These are phyloP conservation scores for Lumbricus terrestris DNA, from an alignment of 2,888 invertebrate genomes.

Conservation along the genomic window DNA sequence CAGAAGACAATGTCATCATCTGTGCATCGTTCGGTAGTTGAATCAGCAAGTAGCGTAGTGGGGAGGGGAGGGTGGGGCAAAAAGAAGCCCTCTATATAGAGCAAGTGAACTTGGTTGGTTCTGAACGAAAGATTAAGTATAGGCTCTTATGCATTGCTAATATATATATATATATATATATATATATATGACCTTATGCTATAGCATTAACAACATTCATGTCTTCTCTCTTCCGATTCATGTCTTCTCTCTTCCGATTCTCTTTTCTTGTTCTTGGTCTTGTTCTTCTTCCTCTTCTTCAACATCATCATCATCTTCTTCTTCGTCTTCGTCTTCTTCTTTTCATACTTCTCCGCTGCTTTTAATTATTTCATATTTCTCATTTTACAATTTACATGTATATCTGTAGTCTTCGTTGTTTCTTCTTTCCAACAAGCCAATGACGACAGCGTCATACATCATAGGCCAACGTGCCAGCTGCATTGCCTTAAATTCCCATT, in stretches of 20 bases:
- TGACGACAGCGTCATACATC: background rate
- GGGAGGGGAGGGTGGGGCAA: background rate
- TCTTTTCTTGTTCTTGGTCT: too few relatives aligned
- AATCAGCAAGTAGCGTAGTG: background rate
- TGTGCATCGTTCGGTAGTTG: background rate
- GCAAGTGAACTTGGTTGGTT: background rate
- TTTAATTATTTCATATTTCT: background rate
- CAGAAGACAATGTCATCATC: background rate
- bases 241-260: too few relatives aligned
- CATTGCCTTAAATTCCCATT: background rate
- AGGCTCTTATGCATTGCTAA: too few relatives aligned
- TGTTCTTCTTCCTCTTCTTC: too few relatives aligned
- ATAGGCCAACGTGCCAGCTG: background rate
- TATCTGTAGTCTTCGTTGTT: background rate
- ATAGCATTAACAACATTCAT: too few relatives aligned
- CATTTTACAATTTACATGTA: background rate
- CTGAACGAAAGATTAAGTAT: background rate
- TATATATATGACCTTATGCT: too few relatives aligned
- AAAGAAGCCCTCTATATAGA: too few relatives aligned
- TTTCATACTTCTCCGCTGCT: too few relatives aligned
- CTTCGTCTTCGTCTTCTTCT: too few relatives aligned
- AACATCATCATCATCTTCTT: too few relatives aligned
- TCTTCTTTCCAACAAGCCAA: background rate
- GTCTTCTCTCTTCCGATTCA: too few relatives aligned
- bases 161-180: too few relatives aligned